Percentiles rank a stretch among this genome's conserved stretches.
These are phyloP conservation scores for Micronycteris hirsuta DNA, from an alignment of 2,113 vertebrate genomes.

Conservation along the genomic window DNA sequence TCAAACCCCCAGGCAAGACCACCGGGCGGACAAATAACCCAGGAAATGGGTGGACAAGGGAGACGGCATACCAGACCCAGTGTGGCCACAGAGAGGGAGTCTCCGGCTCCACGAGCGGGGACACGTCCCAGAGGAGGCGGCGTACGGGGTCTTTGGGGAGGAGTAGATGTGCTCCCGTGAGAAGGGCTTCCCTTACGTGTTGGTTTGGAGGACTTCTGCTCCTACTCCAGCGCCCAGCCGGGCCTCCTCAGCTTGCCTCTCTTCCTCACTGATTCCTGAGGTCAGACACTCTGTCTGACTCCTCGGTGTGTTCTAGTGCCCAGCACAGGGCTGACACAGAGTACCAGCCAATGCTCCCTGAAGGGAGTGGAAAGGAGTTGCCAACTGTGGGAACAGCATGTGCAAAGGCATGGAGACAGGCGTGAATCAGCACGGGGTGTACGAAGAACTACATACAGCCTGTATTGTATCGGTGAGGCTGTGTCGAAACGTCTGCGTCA, in stretches of 20 bases:
- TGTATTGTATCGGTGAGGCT: too few relatives aligned
- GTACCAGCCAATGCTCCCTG: not conserved
- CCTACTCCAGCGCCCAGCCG: not conserved
- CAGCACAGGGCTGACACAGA: not conserved
- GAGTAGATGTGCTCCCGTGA: rapidly evolving
- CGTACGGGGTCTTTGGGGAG: not conserved
- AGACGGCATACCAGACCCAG: too few relatives aligned
- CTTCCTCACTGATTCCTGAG: not conserved
- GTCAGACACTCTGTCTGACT: not conserved
- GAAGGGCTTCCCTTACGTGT: not conserved
- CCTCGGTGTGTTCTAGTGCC: not conserved
- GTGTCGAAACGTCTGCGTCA: not conserved
- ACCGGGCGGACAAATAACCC: not conserved
- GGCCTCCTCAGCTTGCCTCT: not conserved
- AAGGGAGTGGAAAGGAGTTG: not conserved
- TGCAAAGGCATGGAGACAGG: not conserved
- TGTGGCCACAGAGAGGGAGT: too few relatives aligned
- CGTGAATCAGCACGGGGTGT: not conserved
- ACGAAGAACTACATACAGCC: not conserved
- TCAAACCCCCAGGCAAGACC: not conserved
- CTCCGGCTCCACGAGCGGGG: not conserved
- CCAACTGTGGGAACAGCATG: not conserved
- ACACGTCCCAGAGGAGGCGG: not conserved
- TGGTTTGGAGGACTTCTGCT: not conserved
- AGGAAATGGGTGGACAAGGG: not conserved